These are phyloP conservation scores for Cichladusa arquata DNA, from an alignment of 2,113 vertebrate genomes.

Conservation along the genomic window DNA sequence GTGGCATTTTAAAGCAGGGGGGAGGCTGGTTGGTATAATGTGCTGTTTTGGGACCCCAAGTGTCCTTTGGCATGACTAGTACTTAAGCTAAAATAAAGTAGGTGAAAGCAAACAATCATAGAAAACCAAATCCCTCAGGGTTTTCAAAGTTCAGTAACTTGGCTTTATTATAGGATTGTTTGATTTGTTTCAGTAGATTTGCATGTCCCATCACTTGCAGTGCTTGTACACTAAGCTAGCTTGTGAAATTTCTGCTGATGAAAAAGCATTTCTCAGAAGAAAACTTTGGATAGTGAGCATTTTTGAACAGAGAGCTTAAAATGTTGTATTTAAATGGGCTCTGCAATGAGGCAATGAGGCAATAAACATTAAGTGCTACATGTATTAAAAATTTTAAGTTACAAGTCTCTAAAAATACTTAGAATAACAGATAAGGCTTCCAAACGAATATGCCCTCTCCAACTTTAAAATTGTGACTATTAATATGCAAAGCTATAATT, in stretches of 20 bases:
- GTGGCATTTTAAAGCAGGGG: background rate
- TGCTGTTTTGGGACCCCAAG: background rate
- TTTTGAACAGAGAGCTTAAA: background rate
- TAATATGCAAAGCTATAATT: background rate
- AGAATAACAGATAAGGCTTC: background rate
- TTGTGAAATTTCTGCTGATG: background rate
- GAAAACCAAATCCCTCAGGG: background rate
- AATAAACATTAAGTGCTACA: background rate
- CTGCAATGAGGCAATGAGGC: background rate
- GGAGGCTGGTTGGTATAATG: background rate
- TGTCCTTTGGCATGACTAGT: background rate
- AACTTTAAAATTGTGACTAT: background rate
- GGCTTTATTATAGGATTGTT: background rate
- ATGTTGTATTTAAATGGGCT: background rate
- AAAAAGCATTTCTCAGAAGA: background rate
- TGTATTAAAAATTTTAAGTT: background rate
- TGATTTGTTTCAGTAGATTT: background rate
- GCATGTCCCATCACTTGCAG: background rate
- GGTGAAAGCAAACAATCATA: background rate
- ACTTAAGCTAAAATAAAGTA: background rate
- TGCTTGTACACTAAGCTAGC: background rate
- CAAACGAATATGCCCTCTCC: background rate
- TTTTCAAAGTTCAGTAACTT: background rate
- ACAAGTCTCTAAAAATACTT: background rate
- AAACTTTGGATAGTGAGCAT: background rate